A percentile compares a stretch with the other conserved stretches of the same genome.
Evolutionary conservation across 2,888 invertebrate genomes (phyloP).

Genomic region (Xestia ashworthii): DNA sequence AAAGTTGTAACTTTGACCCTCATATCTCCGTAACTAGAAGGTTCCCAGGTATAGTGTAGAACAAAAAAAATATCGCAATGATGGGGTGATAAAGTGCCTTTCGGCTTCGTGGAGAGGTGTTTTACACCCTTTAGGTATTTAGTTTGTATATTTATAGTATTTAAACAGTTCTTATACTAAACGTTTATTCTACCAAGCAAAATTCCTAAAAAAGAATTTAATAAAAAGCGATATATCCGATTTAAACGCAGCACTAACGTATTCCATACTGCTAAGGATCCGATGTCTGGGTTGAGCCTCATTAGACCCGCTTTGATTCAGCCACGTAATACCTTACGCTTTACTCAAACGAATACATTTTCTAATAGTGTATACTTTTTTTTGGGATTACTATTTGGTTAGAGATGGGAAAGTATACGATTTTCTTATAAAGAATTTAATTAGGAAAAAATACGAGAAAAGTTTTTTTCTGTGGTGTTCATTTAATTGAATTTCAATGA

Average conservation of each 20-base stretch:
- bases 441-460: background rate
- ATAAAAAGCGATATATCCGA: background rate
- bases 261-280: constrained; percentile 72
- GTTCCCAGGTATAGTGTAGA: too few relatives aligned
- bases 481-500: background rate
- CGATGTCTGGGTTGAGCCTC: constrained; percentile 79
- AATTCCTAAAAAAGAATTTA: background rate
- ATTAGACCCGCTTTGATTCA: constrained; percentile 84
- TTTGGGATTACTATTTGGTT: constrained; percentile 34
- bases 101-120: too few relatives aligned
- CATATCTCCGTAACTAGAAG: too few relatives aligned
- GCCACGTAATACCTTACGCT: constrained; percentile 70
- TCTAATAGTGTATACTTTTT: constrained; percentile 69
- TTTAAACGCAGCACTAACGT: constrained; percentile 58
- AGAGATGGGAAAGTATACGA: background rate
- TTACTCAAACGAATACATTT: constrained; percentile 70
- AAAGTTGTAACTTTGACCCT: too few relatives aligned
- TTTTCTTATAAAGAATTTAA: background rate
- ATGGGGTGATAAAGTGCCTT: too few relatives aligned
- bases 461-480: background rate
- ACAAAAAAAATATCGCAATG: too few relatives aligned
- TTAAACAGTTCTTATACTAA: background rate
- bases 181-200: background rate
- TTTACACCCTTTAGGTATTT: too few relatives aligned
- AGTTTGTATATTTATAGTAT: too few relatives aligned